These are phyloP conservation scores for Arnoldichthys spilopterus DNA, from an alignment of 2,797 vertebrate genomes.

Conservation along the genomic window DNA sequence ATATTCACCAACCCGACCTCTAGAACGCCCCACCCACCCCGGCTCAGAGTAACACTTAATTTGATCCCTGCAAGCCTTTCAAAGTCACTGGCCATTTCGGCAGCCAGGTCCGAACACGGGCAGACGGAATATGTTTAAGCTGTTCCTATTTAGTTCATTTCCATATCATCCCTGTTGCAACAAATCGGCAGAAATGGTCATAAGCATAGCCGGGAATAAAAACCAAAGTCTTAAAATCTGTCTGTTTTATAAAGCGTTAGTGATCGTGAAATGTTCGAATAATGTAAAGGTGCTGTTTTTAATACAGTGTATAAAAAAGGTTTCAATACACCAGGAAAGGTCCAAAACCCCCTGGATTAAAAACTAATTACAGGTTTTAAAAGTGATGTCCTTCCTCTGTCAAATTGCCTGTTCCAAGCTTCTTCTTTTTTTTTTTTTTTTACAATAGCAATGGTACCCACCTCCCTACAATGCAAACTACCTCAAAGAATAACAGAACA, in stretches of 20 bases:
- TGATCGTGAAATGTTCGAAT: too few species aligned
- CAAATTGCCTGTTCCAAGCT: too few species aligned
- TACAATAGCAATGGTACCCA: too few species aligned
- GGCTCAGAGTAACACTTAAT: constrained; percentile 69
- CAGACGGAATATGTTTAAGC: constrained; percentile 46
- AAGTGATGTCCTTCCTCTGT: too few species aligned
- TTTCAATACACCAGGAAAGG: too few species aligned
- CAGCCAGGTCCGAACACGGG: constrained; percentile 47
- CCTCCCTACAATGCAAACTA: too few species aligned
- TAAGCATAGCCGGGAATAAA: not conserved
- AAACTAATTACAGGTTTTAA: too few species aligned
- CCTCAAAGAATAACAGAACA: too few species aligned
- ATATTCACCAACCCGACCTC: constrained; percentile 50
- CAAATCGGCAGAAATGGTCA: not conserved
- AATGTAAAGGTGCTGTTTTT: too few species aligned
- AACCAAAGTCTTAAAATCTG: not conserved
- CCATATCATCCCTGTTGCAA: constrained; percentile 18
- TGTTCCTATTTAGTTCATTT: constrained; percentile 48
- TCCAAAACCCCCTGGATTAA: too few species aligned
- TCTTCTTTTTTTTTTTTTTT: too few species aligned
- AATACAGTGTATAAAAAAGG: too few species aligned
- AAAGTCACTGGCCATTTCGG: constrained; percentile 68
- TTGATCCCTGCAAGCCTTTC: constrained; percentile 69
- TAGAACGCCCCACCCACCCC: constrained; percentile 55
- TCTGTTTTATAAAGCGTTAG: not conserved